Conservation (phyloP, 37 sponge, comb jelly and placozoan genomes). For the Oscarella lobularis region DNA sequence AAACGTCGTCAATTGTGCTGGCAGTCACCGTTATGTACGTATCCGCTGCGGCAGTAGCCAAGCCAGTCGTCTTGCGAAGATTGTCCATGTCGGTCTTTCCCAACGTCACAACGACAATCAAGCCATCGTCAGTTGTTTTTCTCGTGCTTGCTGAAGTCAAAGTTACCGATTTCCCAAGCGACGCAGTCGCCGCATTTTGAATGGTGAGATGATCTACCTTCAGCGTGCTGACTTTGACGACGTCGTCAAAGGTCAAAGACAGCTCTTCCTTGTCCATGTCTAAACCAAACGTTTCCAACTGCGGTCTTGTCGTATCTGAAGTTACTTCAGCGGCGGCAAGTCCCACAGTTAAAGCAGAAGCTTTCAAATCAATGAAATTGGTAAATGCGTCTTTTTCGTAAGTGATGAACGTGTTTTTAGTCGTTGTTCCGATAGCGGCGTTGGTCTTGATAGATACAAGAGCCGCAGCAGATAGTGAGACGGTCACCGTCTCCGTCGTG, state of each 20-base stretch:
- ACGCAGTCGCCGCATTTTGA: conserved; percentile 1
- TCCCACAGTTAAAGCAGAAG: background rate
- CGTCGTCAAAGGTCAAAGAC: conserved; percentile 41
- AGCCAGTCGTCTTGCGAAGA: conserved; percentile 6
- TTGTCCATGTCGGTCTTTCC: conserved; percentile 9
- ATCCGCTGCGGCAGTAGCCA: conserved; percentile 20
- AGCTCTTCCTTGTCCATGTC: background rate
- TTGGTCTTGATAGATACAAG: conserved; percentile 21
- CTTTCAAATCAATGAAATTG: conserved; percentile 28
- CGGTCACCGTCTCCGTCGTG: conserved; percentile 10
- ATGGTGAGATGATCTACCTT: conserved; percentile 22
- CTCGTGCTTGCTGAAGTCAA: background rate
- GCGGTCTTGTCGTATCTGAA: background rate
- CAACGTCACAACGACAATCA: background rate
- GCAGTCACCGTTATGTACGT: conserved; percentile 42
- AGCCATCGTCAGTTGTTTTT: background rate
- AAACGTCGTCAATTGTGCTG: conserved; percentile 43
- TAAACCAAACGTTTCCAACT: background rate
- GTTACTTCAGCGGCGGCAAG: background rate
- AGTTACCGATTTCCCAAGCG: conserved; percentile 8
- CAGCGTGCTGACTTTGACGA: conserved; percentile 23
- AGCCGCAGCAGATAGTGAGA: conserved; percentile 23
- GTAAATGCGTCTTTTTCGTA: conserved; percentile 26
- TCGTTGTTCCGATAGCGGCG: conserved; percentile 25
- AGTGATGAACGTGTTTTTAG: conserved; percentile 36